Percentiles rank a stretch among this genome's conserved stretches.
Conservation (phyloP, 2,113 vertebrate species). For the Solea solea region DNA sequence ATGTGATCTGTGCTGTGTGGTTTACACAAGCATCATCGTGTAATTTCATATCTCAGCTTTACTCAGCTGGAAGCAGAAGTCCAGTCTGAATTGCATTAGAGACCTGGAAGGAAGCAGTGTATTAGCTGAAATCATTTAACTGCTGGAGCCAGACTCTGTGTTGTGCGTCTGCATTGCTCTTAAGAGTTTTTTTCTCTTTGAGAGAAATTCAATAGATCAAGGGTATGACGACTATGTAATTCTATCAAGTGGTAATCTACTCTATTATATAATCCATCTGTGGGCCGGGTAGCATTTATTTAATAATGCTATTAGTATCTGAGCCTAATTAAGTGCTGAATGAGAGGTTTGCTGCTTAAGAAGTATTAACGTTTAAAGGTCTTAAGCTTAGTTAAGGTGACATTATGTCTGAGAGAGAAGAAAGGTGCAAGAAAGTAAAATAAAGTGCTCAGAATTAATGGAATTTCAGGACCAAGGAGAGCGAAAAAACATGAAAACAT, state of each 20-base stretch:
- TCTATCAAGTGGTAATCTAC: conserved; percentile 11
- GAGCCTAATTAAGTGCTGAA: conserved; percentile 6
- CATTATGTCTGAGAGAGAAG: neutral
- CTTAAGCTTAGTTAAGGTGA: too few relatives aligned
- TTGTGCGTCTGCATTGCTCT: conserved; percentile 9
- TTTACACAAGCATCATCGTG: neutral
- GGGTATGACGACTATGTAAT: conserved; percentile 26
- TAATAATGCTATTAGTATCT: conserved; percentile 1
- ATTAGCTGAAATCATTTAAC: conserved; percentile 6
- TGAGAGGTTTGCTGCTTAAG: neutral
- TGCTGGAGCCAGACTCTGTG: neutral
- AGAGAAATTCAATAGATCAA: conserved; percentile 29
- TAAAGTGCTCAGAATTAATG: neutral
- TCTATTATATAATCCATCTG: neutral
- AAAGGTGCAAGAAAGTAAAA: neutral
- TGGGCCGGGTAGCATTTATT: neutral
- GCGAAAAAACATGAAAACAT: too few relatives aligned
- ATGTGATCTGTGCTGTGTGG: neutral
- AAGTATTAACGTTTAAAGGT: neutral
- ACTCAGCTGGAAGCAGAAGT: conserved; percentile 1
- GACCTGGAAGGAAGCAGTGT: neutral
- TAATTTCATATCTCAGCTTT: neutral
- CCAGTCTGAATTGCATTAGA: neutral
- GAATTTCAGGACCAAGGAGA: neutral
- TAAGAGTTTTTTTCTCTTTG: conserved; percentile 11